These are phyloP conservation scores for Morpho helenor DNA, from an alignment of 2,888 invertebrate genomes.

Conservation along the genomic window DNA sequence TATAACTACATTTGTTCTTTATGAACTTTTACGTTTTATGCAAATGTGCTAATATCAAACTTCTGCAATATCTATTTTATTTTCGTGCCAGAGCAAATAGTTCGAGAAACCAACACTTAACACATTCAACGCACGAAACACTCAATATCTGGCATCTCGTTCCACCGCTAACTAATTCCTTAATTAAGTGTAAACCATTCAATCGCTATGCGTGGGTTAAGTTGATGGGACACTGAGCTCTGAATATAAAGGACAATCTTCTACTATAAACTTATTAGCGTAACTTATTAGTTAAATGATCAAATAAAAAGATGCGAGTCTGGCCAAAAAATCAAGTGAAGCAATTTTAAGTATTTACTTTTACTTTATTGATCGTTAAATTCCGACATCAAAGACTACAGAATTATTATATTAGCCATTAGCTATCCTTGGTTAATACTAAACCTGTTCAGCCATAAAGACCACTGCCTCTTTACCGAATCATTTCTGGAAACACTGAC, in stretches of 20 bases:
- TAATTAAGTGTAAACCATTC: slow-evolving; percentile 56
- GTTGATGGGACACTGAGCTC: slow-evolving; percentile 21
- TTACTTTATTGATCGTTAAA: no score
- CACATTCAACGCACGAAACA: slow-evolving; percentile 37
- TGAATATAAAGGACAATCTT: slow-evolving; percentile 15
- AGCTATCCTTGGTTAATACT: no score
- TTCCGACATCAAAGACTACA: no score
- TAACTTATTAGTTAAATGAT: no score
- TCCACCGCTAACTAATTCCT: slow-evolving; percentile 49
- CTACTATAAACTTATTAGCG: no score
- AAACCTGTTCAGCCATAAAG: no score
- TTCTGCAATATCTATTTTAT: slow-evolving; percentile 4
- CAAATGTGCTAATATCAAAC: background rate
- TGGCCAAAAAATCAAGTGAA: no score
- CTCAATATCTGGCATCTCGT: slow-evolving; percentile 40
- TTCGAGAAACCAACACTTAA: slow-evolving; percentile 41
- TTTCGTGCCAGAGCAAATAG: slow-evolving; percentile 25
- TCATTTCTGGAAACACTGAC: no score
- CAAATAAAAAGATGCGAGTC: no score
- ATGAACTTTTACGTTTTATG: background rate
- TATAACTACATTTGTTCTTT: background rate
- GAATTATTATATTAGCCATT: no score
- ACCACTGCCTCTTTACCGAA: no score
- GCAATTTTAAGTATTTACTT: no score
- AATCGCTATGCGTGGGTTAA: slow-evolving; percentile 37